Evolutionary conservation across 2,888 invertebrate genomes (phyloP).

Genomic region (Dynastes tityus): DNA sequence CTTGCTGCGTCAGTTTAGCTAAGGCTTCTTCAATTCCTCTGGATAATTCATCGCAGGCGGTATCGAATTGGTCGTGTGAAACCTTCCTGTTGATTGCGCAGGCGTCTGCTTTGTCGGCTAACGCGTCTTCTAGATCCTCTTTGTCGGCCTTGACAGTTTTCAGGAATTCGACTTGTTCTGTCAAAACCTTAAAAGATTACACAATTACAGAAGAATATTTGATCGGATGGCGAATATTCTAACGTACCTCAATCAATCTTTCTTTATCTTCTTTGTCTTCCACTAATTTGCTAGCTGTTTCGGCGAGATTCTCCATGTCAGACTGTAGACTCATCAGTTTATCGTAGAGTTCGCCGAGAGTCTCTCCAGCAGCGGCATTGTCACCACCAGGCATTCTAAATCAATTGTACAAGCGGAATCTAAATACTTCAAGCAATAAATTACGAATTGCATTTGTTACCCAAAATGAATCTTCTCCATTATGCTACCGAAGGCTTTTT

Average conservation of each 20-base stretch:
- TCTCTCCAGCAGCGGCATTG: conserved; percentile 56
- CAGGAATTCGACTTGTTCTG: conserved; percentile 79
- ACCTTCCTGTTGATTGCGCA: conserved; percentile 81
- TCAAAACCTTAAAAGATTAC: conserved; percentile 71
- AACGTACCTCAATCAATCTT: conserved; percentile 72
- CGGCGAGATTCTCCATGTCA: conserved; percentile 68
- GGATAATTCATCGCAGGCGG: conserved; percentile 79
- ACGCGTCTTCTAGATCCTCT: conserved; percentile 80
- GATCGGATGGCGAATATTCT: neutral
- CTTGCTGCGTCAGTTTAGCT: conserved; percentile 76
- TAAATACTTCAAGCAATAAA: conserved; percentile 8
- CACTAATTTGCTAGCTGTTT: conserved; percentile 70
- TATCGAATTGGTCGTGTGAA: conserved; percentile 81
- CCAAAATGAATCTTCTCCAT: conserved; percentile 61
- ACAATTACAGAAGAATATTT: conserved; percentile 10
- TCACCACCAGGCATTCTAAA: conserved; percentile 60
- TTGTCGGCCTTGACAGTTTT: conserved; percentile 81
- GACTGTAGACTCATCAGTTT: conserved; percentile 68
- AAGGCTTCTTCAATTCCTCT: conserved; percentile 78
- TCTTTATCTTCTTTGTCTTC: conserved; percentile 75
- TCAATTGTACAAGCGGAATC: neutral
- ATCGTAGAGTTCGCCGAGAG: conserved; percentile 65
- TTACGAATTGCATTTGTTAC: conserved; percentile 45
- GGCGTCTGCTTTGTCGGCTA: conserved; percentile 84
- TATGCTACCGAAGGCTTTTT: conserved; percentile 67